Conservation (phyloP, 2,888 invertebrate species). For the Apocheima hispidaria region DNA sequence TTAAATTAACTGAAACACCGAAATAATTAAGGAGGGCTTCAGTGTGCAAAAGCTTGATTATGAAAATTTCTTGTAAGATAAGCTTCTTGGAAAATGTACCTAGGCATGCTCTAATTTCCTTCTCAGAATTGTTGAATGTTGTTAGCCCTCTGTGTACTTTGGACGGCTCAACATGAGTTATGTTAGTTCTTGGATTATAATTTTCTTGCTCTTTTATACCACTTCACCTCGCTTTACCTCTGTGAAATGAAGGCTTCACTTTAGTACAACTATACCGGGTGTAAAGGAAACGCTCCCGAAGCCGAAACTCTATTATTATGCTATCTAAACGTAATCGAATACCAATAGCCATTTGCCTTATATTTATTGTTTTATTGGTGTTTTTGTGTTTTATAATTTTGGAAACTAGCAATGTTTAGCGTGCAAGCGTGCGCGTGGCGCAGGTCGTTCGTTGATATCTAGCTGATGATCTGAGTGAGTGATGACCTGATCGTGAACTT, state of each 20-base stretch:
- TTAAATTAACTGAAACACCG: conserved; percentile 24
- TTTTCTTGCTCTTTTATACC: background rate
- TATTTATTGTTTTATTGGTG: background rate
- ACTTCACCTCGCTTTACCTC: background rate
- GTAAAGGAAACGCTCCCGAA: too few species aligned
- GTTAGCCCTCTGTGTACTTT: conserved; percentile 34
- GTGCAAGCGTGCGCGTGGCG: too few species aligned
- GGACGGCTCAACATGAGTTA: conserved; percentile 2
- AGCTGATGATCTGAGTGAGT: too few species aligned
- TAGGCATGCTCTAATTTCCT: conserved; percentile 8
- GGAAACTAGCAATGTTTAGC: too few species aligned
- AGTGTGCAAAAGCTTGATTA: conserved; percentile 15
- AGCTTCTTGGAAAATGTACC: conserved; percentile 30
- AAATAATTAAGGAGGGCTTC: conserved; percentile 24
- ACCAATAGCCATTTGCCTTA: too few species aligned
- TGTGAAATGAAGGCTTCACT: background rate
- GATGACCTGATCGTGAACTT: too few species aligned
- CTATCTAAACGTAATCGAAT: too few species aligned
- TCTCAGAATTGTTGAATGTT: conserved; percentile 7
- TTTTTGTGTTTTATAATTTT: too few species aligned
- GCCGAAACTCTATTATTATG: too few species aligned
- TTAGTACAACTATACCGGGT: background rate
- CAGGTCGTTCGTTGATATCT: too few species aligned
- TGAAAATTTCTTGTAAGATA: conserved; percentile 31
- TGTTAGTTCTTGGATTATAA: background rate